These are phyloP conservation scores for Phocides pigmalion DNA, from an alignment of 1,140 invertebrate genomes.

Conservation along the genomic window DNA sequence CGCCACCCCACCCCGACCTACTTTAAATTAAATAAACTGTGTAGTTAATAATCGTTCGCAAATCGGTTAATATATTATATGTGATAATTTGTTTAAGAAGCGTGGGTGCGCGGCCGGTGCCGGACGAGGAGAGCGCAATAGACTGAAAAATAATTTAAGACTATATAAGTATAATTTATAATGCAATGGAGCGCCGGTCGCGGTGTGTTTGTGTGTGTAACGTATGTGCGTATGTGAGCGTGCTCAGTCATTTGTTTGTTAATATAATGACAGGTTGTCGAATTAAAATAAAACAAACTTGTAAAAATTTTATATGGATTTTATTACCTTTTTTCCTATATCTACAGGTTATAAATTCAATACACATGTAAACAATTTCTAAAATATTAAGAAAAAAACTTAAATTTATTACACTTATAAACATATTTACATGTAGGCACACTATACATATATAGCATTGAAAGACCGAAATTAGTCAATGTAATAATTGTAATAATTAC, in stretches of 20 bases:
- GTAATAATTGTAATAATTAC: no score
- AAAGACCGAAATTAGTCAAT: no score
- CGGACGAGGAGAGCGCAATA: slow-evolving; percentile 83
- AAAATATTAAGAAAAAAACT: not conserved
- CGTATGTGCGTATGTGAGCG: slow-evolving; percentile 81
- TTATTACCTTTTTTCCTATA: slow-evolving; percentile 41
- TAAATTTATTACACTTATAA: no score
- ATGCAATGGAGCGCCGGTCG: slow-evolving; percentile 83
- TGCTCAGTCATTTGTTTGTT: slow-evolving; percentile 84
- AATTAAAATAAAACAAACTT: slow-evolving; percentile 82
- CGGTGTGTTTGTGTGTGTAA: slow-evolving; percentile 82
- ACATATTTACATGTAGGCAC: no score
- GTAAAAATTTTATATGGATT: slow-evolving; percentile 72
- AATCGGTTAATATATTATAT: slow-evolving; percentile 84
- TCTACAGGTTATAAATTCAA: not conserved
- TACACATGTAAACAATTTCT: not conserved
- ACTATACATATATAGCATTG: no score
- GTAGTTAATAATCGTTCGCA: slow-evolving; percentile 82
- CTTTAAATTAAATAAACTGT: slow-evolving; percentile 79
- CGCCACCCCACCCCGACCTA: slow-evolving; percentile 80
- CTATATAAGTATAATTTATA: slow-evolving; percentile 83
- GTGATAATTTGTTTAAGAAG: slow-evolving; percentile 83
- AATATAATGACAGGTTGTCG: slow-evolving; percentile 83
- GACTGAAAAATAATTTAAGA: slow-evolving; percentile 83
- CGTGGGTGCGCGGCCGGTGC: slow-evolving; percentile 81